Base-by-base conservation (phyloP, 2,797 vertebrate genomes). In the Arremon brunneinucha region DNA sequence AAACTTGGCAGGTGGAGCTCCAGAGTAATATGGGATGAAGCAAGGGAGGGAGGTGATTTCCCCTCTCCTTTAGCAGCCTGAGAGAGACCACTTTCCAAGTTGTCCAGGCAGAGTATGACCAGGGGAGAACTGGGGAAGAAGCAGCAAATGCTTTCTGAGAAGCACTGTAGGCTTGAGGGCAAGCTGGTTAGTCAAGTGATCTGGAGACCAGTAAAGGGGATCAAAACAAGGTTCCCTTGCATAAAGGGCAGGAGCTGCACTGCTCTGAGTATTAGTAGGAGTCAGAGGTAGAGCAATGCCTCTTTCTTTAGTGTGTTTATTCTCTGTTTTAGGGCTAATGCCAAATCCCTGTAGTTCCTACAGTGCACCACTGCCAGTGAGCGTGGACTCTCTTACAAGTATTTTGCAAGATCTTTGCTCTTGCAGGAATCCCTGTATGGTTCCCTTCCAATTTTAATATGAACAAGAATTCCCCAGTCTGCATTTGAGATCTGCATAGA, bases 401-500 rank as follows among this genome's bases (percentile, higher is more conserved):
- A 30, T 79, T 85, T 63, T 71, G 60, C 24, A 71, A 35, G 59
- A 63, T 87, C 75, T 87, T 80, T 81, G 12, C 24, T 37, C 50
- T 37, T 69, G 35, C 46, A 83, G 57, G 20, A 84, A 32, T 85
- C 39, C 30, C 27, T 71, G 21, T 55, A 9, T 89, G 32, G 53
- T 75, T 92, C 28, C 47, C 30, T 86, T 94, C 47, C 70, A 50
- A 23, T 74, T 87, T 62, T 35, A 83, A 56, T 64, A 71, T n/a
- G 55, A 91, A 74, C 41, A 44, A 46, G 57, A 91, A 88, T 93
- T 89, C 72, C 71, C 79, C 35, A 44, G 59, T 78, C 69, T 69
- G 11, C 28, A 8, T 75, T 77, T 95, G 62, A 68, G 91, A 89
- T 95, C 89, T 89, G 65, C 84, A 62, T 34, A 41, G 84, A 68